Percentiles rank a stretch among this genome's conserved stretches.
Conservation (phyloP, 2,113 vertebrate genomes). For the Seriola rivoliana region DNA sequence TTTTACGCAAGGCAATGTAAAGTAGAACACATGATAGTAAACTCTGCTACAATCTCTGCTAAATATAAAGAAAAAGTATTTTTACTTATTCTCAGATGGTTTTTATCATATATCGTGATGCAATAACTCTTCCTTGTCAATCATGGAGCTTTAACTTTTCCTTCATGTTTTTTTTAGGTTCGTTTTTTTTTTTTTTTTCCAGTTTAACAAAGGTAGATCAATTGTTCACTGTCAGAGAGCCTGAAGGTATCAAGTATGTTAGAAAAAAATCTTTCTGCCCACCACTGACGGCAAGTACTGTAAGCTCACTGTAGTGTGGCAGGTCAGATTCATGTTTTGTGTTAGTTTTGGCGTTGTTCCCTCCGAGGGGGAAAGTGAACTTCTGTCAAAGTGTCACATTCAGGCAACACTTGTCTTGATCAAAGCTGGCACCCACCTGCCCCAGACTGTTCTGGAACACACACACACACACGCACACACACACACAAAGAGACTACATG, state of each 20-base stretch:
- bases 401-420: slow-evolving; percentile 52
- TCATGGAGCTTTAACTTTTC: no score
- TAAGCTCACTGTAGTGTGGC: slow-evolving; percentile 32
- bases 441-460: background rate
- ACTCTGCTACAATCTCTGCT: background rate
- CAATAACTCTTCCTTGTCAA: no score
- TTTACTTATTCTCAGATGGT: no score
- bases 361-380: slow-evolving; percentile 49
- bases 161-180: background rate
- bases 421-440: slow-evolving; percentile 37
- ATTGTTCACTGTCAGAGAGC: slow-evolving; percentile 13
- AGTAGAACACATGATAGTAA: background rate
- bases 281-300: slow-evolving; percentile 6
- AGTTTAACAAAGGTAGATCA: background rate
- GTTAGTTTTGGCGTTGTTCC: slow-evolving; percentile 53
- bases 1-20: background rate
- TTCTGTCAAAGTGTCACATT: slow-evolving; percentile 64
- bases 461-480: background rate
- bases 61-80: background rate
- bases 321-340: slow-evolving; percentile 52
- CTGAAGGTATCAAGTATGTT: background rate
- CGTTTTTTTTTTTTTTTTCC: background rate
- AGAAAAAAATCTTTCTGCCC: background rate
- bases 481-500: background rate
- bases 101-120: background rate